Evolutionary conservation across 2,888 invertebrate genomes (phyloP).

Genomic region (Pinctada fucata): DNA sequence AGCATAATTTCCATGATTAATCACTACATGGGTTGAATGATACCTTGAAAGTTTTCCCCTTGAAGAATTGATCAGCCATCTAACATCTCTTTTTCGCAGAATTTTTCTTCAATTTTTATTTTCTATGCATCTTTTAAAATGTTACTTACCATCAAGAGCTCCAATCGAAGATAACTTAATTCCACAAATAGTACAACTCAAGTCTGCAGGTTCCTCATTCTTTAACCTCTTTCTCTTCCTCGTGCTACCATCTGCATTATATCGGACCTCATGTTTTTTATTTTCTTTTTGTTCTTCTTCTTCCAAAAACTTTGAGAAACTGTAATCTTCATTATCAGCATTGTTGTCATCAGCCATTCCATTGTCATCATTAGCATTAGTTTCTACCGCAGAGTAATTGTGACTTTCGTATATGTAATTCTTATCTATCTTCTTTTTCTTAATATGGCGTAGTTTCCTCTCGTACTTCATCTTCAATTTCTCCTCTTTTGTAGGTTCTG

Average conservation of each 20-base stretch:
- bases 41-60: no score
- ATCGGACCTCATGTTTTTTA: neutral
- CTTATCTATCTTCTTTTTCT: constrained; percentile 16
- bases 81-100: no score
- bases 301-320: neutral
- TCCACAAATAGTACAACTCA: constrained; percentile 17
- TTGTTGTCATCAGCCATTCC: neutral
- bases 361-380: constrained; percentile 4
- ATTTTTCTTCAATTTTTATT: no score
- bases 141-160: constrained; percentile 26
- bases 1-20: no score
- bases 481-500: neutral
- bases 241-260: neutral
- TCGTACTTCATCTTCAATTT: neutral
- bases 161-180: constrained; percentile 21
- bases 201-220: neutral
- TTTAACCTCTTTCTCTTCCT: neutral
- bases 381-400: constrained; percentile 12
- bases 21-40: no score
- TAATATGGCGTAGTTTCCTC: constrained; percentile 2
- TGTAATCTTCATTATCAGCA: constrained; percentile 2
- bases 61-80: no score
- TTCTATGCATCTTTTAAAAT: no score
- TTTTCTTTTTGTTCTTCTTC: constrained; percentile 3
- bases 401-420: constrained; percentile 14